phyloP scores from a whole-genome alignment of 2,113 vertebrate species.

The Rhabdomys dilectus region DNA sequence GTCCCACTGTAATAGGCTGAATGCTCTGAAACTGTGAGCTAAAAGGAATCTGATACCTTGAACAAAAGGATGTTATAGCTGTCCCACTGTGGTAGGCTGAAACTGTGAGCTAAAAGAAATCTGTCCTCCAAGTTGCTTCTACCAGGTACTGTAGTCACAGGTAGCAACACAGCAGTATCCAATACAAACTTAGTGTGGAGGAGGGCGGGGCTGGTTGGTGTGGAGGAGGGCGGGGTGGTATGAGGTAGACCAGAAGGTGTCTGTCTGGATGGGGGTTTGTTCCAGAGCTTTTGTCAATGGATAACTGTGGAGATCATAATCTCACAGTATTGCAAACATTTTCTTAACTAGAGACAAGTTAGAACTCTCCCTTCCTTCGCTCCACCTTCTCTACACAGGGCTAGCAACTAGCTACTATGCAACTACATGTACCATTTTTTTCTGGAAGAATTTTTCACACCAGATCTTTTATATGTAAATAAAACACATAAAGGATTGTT shows the following conservation, averaged over 20 bases:
- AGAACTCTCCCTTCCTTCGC: background rate
- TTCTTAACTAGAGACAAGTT: background rate
- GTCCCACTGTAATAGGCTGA: background rate
- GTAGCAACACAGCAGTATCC: background rate
- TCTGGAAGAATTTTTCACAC: background rate
- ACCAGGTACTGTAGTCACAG: background rate
- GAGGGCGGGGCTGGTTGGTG: background rate
- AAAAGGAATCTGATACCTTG: too few species aligned
- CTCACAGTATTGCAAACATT: background rate
- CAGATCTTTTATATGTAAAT: background rate
- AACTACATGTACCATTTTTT: background rate
- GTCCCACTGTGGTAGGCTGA: background rate
- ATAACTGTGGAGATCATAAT: background rate
- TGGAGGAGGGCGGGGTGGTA: background rate
- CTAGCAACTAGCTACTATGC: background rate
- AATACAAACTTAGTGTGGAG: background rate
- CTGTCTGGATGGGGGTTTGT: background rate
- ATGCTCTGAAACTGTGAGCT: background rate
- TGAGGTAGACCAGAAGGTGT: too few species aligned
- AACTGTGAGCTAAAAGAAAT: too few species aligned
- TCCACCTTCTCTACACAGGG: background rate
- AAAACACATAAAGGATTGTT: background rate
- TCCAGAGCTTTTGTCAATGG: background rate
- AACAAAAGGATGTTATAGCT: background rate
- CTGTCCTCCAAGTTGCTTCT: background rate